phyloP scores from a whole-genome alignment of 2,113 vertebrate genomes.

The Arenaria interpres region DNA sequence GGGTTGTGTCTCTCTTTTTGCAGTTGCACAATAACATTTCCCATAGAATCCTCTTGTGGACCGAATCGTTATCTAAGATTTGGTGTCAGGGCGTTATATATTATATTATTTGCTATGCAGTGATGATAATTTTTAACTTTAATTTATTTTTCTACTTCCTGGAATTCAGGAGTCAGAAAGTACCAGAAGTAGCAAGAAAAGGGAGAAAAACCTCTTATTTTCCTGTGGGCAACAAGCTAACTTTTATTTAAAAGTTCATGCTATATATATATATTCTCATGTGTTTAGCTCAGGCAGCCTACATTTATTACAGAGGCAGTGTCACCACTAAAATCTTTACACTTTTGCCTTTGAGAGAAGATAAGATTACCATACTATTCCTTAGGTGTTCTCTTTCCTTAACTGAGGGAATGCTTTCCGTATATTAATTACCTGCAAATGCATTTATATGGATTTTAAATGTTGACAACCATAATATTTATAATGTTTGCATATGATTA shows the following conservation, averaged over 20 bases:
- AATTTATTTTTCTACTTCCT: background rate
- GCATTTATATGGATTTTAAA: slow-evolving; percentile 8
- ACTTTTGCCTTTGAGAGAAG: slow-evolving; percentile 25
- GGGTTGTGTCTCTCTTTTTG: background rate
- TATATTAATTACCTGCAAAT: background rate
- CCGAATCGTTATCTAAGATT: background rate
- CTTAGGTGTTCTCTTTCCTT: background rate
- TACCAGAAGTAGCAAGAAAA: background rate
- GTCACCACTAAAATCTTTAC: slow-evolving; percentile 36
- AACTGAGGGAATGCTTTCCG: background rate
- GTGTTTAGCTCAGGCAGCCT: background rate
- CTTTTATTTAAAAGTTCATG: background rate
- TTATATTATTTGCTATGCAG: background rate
- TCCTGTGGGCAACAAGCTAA: background rate
- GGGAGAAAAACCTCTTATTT: background rate
- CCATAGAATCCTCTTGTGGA: background rate
- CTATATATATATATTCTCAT: background rate
- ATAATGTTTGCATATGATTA: background rate
- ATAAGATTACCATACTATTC: background rate
- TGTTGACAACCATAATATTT: background rate
- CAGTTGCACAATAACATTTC: background rate
- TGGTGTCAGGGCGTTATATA: background rate
- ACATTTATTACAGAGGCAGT: slow-evolving; percentile 22
- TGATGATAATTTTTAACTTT: background rate
- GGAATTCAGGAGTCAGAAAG: background rate